These are phyloP conservation scores for Phaenicophaeus curvirostris DNA, from an alignment of 2,797 vertebrate genomes.

Conservation along the genomic window DNA sequence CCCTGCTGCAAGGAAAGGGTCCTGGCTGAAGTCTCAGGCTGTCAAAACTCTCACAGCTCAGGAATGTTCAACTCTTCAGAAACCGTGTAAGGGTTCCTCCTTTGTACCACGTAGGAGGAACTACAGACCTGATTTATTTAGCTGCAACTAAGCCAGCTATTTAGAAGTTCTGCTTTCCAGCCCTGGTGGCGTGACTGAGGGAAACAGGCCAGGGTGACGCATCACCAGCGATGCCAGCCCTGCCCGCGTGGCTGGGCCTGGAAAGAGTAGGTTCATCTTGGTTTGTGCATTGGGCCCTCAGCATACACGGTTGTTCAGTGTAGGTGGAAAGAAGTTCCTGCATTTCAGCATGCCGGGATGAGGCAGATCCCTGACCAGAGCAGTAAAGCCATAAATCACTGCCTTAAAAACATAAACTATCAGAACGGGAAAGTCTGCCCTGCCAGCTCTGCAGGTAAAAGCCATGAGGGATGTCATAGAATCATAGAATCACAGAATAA, in stretches of 20 bases:
- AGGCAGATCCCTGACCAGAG: background rate
- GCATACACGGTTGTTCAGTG: background rate
- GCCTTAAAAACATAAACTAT: background rate
- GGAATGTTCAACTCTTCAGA: constrained; percentile 10
- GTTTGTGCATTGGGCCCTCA: background rate
- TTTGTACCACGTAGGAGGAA: background rate
- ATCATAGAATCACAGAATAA: no score
- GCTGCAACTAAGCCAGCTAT: background rate
- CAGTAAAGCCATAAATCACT: background rate
- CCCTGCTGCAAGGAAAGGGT: background rate
- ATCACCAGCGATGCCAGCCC: background rate
- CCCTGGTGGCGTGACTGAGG: background rate
- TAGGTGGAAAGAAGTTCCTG: background rate
- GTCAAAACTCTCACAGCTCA: background rate
- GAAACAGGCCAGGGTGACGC: background rate
- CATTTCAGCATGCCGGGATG: background rate
- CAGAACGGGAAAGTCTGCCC: background rate
- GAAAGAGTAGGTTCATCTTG: background rate
- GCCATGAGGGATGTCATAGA: background rate
- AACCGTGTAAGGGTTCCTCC: background rate
- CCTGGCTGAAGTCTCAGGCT: background rate
- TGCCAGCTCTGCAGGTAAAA: background rate
- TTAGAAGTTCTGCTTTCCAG: background rate
- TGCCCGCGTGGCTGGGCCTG: background rate
- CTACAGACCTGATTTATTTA: background rate